A percentile compares a stretch with the other conserved stretches of the same genome.
phyloP scores from a whole-genome alignment of 92 coral and sea anemone species.

The Siderastrea radians region DNA sequence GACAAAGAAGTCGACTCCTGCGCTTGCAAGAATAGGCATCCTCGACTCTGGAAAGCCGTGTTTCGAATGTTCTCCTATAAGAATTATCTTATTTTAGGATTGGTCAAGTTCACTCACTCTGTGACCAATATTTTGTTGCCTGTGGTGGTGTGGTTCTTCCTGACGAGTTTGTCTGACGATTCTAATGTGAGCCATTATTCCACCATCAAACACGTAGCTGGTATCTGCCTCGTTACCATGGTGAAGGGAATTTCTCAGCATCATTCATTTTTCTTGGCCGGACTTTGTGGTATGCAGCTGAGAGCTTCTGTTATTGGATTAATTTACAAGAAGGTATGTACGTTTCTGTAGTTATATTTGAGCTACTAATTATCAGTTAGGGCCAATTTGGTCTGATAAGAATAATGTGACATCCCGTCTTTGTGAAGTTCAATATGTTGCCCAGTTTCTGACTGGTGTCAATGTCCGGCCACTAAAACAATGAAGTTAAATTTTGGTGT shows the following conservation, averaged over 20 bases:
- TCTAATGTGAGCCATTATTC: background rate
- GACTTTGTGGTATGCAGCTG: conserved; percentile 46
- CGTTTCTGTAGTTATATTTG: background rate
- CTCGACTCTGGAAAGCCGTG: conserved; percentile 51
- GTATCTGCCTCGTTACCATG: conserved; percentile 15
- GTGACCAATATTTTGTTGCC: conserved; percentile 13
- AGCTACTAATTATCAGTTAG: background rate
- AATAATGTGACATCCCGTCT: background rate
- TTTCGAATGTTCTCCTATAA: conserved; percentile 33
- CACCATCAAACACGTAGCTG: conserved; percentile 1
- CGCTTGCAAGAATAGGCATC: background rate
- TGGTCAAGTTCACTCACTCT: conserved; percentile 19
- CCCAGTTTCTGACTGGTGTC: too few relatives aligned
- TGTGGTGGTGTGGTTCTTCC: conserved; percentile 29
- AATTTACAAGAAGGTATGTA: conserved; percentile 63
- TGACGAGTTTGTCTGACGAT: conserved; percentile 21
- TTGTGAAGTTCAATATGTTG: too few relatives aligned
- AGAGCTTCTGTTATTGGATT: conserved; percentile 60
- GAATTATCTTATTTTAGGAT: conserved; percentile 1
- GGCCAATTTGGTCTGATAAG: background rate
- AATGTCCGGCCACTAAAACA: too few relatives aligned
- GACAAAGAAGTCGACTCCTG: conserved; percentile 10
- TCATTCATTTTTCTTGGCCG: conserved; percentile 29
- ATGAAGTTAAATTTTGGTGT: too few relatives aligned
- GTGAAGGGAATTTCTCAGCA: conserved; percentile 45